Evolutionary conservation across 2,888 invertebrate genomes (phyloP), one percentile per base, ranked within the genome.

Genomic region (Rotaria sp.): DNA sequence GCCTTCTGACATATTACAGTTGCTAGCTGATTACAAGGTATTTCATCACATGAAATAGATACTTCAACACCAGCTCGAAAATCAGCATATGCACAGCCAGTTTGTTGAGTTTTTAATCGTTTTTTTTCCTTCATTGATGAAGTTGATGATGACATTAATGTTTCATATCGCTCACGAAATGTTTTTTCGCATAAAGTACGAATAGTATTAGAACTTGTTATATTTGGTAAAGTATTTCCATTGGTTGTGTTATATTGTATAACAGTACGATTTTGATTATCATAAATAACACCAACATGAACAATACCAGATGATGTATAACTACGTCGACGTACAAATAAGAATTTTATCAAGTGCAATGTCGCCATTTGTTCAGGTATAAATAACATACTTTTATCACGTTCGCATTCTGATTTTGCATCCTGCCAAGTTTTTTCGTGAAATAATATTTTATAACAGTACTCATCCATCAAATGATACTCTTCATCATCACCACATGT

Each of bases 201-300:
- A 24, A 80, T 45, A 45, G 45, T 45, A 45, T 80, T 80, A 15
- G 80, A 80, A 80, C 45, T n/a, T 26, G 80, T 45, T 41, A 80
- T 5, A n/a, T 10, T n/a, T n/a, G 24, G 3, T n/a, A 2, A 1
- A 26, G 45, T 11, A 45, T 45, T 45, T 45, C 45, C 15, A 24
- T 41, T 21, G 5, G 13, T 1, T 10, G 21, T 4, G n/a, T 24
- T n/a, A 11, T n/a, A 13, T 45, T 80, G 45, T 13, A 45, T n/a
- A 41, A 80, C 80, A 13, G 41, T 45, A 13, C 21, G 1, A 26
- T 80, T 41, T 26, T 1, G 4, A 35, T 3, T n/a, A 80, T 80
- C 80, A 80, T 80, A 80, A 45, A 8, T n/a, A 45, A 80, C 80
- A 7, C 80, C 80, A 5, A 80, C 80, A 80, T 80, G 80, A 18